These are phyloP conservation scores for Seira sanloemensis DNA, from an alignment of 2,888 invertebrate species.

Conservation along the genomic window DNA sequence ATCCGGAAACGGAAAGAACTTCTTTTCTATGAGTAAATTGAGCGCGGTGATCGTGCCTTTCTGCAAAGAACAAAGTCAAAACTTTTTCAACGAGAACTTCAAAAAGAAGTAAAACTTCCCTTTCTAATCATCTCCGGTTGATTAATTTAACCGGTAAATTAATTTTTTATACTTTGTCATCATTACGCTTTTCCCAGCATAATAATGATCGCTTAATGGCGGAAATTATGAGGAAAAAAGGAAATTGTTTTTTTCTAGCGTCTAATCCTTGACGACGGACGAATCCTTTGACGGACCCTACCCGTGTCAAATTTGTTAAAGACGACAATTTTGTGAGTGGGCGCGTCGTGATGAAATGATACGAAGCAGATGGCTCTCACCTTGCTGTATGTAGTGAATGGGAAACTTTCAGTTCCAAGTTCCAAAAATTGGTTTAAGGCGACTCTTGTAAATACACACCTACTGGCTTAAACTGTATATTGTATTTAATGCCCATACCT, in stretches of 20 bases:
- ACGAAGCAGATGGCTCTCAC: conserved; percentile 70
- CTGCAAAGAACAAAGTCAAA: conserved; percentile 42
- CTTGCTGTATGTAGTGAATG: conserved; percentile 63
- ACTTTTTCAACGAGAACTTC: conserved; percentile 8
- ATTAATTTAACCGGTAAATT: conserved; percentile 36
- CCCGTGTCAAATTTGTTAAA: too few species aligned
- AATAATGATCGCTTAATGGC: conserved; percentile 23
- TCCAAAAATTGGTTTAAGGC: conserved; percentile 67
- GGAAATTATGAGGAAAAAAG: conserved; percentile 49
- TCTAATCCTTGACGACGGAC: too few species aligned
- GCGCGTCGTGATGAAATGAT: conserved; percentile 65
- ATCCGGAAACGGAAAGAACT: conserved; percentile 67
- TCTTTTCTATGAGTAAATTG: conserved; percentile 66
- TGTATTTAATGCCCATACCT: too few species aligned
- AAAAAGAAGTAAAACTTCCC: conserved; percentile 33
- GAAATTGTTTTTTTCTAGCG: conserved; percentile 54
- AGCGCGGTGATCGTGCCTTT: conserved; percentile 68
- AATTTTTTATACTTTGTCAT: conserved; percentile 22
- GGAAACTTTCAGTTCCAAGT: conserved; percentile 71
- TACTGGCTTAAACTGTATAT: too few species aligned
- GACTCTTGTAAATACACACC: too few species aligned
- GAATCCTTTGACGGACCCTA: too few species aligned
- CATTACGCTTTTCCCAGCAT: conserved; percentile 11
- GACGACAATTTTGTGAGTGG: conserved; percentile 68
- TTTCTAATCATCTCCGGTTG: conserved; percentile 49